These are phyloP conservation scores for Lepidostoma basale DNA, from an alignment of 1,140 invertebrate species.

Conservation along the genomic window DNA sequence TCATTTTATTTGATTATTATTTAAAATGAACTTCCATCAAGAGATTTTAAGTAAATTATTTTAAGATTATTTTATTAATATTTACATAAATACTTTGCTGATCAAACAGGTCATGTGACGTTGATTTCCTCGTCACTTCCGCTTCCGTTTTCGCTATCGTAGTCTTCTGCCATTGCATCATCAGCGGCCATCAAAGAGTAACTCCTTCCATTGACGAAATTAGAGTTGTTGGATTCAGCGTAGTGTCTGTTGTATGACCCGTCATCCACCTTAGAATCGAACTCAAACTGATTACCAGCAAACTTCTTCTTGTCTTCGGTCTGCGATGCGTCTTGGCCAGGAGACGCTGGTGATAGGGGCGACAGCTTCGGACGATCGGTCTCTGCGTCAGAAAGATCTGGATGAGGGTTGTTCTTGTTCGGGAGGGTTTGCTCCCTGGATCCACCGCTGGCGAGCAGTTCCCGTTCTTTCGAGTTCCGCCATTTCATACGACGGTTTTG, in stretches of 20 bases:
- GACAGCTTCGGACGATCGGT: slow-evolving; percentile 72
- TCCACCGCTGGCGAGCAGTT: slow-evolving; percentile 89
- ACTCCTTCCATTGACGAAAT: slow-evolving; percentile 57
- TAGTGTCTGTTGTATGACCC: not conserved
- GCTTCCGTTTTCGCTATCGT: slow-evolving; percentile 71
- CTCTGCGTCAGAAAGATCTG: slow-evolving; percentile 91
- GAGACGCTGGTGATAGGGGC: slow-evolving; percentile 59
- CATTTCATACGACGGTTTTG: slow-evolving; percentile 96
- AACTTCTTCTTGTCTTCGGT: slow-evolving; percentile 36
- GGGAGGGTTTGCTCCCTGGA: slow-evolving; percentile 93
- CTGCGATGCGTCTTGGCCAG: slow-evolving; percentile 22
- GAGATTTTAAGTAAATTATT: too few species aligned
- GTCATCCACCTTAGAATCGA: not conserved
- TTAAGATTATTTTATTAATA: not conserved
- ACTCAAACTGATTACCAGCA: slow-evolving; percentile 4
- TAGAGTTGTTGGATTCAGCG: slow-evolving; percentile 47
- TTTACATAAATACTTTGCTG: not conserved
- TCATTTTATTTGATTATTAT: too few species aligned
- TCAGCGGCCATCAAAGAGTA: slow-evolving; percentile 61
- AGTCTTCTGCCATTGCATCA: slow-evolving; percentile 62
- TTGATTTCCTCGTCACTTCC: slow-evolving; percentile 82
- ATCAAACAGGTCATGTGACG: slow-evolving; percentile 75
- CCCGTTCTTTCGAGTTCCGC: slow-evolving; percentile 96
- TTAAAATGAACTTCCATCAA: too few species aligned
- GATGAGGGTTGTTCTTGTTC: slow-evolving; percentile 96